These are phyloP conservation scores for Oenanthe melanoleuca DNA, from an alignment of 2,113 vertebrate species.

Conservation along the genomic window DNA sequence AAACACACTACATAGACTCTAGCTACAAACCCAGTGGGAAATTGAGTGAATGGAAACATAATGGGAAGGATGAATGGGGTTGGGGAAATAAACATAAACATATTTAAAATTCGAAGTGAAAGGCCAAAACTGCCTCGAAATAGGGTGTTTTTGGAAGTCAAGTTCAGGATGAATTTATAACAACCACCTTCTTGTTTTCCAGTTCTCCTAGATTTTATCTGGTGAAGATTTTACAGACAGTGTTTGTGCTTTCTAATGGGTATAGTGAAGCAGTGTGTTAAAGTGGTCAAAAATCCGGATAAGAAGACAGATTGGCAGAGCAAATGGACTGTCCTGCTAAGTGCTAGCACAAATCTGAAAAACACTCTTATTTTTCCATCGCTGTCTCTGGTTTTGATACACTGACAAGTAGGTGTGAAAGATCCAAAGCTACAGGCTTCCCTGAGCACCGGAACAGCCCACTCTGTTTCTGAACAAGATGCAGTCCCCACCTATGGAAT, in stretches of 20 bases:
- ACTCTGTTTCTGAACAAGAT: not conserved
- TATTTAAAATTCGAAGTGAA: not conserved
- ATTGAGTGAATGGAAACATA: rapidly evolving
- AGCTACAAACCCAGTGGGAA: not conserved
- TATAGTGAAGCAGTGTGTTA: rapidly evolving
- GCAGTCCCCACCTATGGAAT: not conserved
- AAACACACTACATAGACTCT: not conserved
- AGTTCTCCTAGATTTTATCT: not conserved
- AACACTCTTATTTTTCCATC: not conserved
- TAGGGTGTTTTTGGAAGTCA: not conserved
- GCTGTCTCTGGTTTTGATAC: not conserved
- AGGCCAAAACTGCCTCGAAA: not conserved
- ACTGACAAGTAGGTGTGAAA: not conserved
- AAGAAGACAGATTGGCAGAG: not conserved
- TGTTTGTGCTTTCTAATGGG: not conserved
- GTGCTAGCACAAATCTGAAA: not conserved
- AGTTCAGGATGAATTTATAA: not conserved
- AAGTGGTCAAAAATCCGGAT: not conserved
- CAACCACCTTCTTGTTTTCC: not conserved
- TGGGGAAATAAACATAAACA: not conserved
- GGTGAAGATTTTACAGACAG: not conserved
- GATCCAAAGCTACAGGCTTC: not conserved
- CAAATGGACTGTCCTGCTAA: not conserved
- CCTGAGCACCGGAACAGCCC: not conserved
- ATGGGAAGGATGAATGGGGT: not conserved